These are phyloP conservation scores for Phlogophora meticulosa DNA, from an alignment of 2,888 invertebrate species.

Conservation along the genomic window DNA sequence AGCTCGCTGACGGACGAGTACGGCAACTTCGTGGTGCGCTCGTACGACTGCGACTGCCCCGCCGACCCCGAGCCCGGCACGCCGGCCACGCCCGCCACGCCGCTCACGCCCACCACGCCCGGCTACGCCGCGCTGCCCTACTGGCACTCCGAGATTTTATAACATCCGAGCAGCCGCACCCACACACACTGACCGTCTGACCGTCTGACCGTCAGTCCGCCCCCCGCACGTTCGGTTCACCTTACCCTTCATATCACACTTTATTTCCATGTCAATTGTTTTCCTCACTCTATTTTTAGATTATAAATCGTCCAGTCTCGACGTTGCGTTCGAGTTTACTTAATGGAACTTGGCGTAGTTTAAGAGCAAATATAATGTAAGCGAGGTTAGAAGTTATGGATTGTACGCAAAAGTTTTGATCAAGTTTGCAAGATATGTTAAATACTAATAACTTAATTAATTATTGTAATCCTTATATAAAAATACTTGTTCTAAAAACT, in stretches of 20 bases:
- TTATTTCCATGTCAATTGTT: constrained; percentile 62
- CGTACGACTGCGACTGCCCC: constrained; percentile 87
- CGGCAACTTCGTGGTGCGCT: constrained; percentile 88
- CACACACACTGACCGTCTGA: constrained; percentile 15
- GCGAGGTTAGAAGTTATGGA: constrained; percentile 48
- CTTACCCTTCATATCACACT: constrained; percentile 55
- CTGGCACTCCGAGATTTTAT: constrained; percentile 76
- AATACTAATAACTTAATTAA: constrained; percentile 43
- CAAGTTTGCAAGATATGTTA: constrained; percentile 56
- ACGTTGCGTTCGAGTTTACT: constrained; percentile 54
- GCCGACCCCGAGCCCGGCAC: constrained; percentile 50
- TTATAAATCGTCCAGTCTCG: constrained; percentile 57
- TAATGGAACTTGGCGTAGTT: constrained; percentile 48
- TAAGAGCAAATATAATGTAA: constrained; percentile 46
- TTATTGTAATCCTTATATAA: constrained; percentile 43
- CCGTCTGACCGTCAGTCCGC: constrained; percentile 1
- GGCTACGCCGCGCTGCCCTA: constrained; percentile 61
- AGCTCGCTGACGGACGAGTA: constrained; percentile 89
- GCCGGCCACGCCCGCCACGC: constrained; percentile 36
- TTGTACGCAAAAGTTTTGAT: constrained; percentile 60
- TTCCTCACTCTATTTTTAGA: constrained; percentile 40
- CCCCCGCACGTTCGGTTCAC: constrained; percentile 24
- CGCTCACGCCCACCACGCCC: constrained; percentile 31
- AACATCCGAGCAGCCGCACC: constrained; percentile 62
- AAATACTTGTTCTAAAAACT: constrained; percentile 51